Conservation (phyloP, 2,797 vertebrate species). For the Microchirus variegatus region DNA sequence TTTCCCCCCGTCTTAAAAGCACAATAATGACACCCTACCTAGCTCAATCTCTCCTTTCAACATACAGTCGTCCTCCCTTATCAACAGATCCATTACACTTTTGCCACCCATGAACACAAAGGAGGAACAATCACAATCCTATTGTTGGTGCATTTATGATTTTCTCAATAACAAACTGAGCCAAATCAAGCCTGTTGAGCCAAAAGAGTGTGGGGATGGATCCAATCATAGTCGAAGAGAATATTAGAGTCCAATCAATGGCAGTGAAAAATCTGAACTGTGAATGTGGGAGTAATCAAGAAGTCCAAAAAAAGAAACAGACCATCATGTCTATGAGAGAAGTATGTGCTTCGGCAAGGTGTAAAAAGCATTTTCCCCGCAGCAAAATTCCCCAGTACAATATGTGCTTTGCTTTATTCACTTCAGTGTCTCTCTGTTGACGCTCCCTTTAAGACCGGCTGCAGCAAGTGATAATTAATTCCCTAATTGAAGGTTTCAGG, state of each 20-base stretch:
- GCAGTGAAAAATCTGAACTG: slow-evolving; percentile 3
- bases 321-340: slow-evolving; percentile 19
- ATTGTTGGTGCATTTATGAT: slow-evolving; percentile 43
- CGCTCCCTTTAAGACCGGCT: slow-evolving; percentile 44
- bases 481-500: slow-evolving; percentile 60
- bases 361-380: slow-evolving; percentile 17
- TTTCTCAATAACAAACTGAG: slow-evolving; percentile 36
- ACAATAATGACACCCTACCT: slow-evolving; percentile 12
- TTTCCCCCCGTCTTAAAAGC: slow-evolving; percentile 1
- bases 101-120: slow-evolving; percentile 19
- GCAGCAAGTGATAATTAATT: slow-evolving; percentile 62
- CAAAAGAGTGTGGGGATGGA: slow-evolving; percentile 31
- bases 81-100: slow-evolving; percentile 34
- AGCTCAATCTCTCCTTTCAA: not conserved
- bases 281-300: slow-evolving; percentile 26
- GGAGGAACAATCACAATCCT: slow-evolving; percentile 45
- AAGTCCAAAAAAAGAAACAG: not conserved
- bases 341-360: slow-evolving; percentile 1
- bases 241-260: slow-evolving; percentile 45
- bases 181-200: slow-evolving; percentile 22
- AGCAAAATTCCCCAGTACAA: slow-evolving; percentile 29
- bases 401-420: slow-evolving; percentile 37
- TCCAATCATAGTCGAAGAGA: slow-evolving; percentile 25
- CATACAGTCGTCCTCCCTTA: slow-evolving; percentile 25
- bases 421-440: slow-evolving; percentile 31